Conservation (phyloP, 2,797 vertebrate genomes). For the Aratinga solstitialis region DNA sequence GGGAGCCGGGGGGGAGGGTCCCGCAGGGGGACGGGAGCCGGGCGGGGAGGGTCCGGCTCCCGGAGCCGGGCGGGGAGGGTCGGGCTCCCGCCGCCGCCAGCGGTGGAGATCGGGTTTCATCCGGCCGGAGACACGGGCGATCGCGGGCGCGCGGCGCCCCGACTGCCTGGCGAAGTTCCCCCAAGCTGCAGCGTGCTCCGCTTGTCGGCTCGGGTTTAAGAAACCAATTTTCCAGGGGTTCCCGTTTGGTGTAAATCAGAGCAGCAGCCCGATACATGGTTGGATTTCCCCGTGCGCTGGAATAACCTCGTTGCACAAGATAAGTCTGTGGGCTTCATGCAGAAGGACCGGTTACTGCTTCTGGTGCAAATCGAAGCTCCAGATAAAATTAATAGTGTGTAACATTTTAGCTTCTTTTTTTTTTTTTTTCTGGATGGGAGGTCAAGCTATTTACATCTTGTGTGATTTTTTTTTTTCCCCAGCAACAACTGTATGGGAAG, state of each 20-base stretch:
- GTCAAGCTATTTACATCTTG: background rate
- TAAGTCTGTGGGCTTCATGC: background rate
- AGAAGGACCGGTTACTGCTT: background rate
- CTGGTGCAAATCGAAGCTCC: conserved; percentile 6
- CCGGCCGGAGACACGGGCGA: background rate
- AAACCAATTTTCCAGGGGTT: background rate
- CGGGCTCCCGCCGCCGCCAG: background rate
- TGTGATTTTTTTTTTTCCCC: background rate
- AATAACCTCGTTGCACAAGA: background rate
- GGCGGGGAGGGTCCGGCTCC: too few species aligned
- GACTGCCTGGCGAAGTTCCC: background rate
- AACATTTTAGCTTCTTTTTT: background rate
- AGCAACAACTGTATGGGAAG: background rate
- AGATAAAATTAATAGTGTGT: background rate
- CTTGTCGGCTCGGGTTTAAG: background rate
- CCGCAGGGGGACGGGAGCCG: too few species aligned
- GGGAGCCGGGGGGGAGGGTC: too few species aligned
- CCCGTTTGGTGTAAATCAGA: background rate
- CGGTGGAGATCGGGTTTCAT: background rate
- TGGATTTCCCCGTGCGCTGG: background rate
- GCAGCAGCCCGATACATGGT: background rate
- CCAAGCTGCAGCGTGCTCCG: background rate
- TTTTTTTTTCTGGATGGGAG: background rate
- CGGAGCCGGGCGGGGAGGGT: background rate
- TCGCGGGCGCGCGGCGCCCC: background rate